A percentile compares a stretch with the other conserved stretches of the same genome.
phyloP scores from a whole-genome alignment of 2,888 invertebrate genomes.

The Notodonta ziczac region DNA sequence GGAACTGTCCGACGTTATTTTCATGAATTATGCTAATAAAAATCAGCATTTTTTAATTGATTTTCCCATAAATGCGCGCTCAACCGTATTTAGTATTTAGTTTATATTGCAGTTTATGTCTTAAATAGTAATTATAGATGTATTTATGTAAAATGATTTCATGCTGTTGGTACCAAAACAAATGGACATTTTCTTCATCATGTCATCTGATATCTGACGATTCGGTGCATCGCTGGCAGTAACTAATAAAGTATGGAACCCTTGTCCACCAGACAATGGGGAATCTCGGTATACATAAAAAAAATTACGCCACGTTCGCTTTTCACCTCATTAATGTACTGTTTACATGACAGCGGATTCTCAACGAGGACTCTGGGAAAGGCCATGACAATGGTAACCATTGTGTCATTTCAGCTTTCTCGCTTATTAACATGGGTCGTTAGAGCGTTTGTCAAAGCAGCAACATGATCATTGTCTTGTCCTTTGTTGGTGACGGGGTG shows the following conservation, averaged over 20 bases:
- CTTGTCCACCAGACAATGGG: slow-evolving; percentile 2
- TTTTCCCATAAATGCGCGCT: too few species aligned
- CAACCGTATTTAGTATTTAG: too few species aligned
- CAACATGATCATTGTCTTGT: neutral
- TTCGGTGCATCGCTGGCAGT: neutral
- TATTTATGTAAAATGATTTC: too few species aligned
- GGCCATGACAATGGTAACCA: neutral
- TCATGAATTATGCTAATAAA: too few species aligned
- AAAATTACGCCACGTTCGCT: neutral
- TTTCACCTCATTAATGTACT: slow-evolving; percentile 3
- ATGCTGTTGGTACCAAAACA: too few species aligned
- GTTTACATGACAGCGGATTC: slow-evolving; percentile 5
- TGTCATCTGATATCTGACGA: neutral
- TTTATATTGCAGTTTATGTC: too few species aligned
- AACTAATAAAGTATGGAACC: neutral
- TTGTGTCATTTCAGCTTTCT: slow-evolving; percentile 6
- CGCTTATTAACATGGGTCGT: slow-evolving; percentile 2
- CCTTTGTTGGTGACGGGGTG: neutral
- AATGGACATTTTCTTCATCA: too few species aligned
- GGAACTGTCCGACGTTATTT: too few species aligned
- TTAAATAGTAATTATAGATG: too few species aligned
- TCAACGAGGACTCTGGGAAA: slow-evolving; percentile 4
- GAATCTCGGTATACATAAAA: neutral
- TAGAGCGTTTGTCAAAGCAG: slow-evolving; percentile 3
- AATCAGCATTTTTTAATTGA: too few species aligned